Base-by-base conservation (phyloP, 2,113 vertebrate genomes). In the Malurus alboscapulatus region DNA sequence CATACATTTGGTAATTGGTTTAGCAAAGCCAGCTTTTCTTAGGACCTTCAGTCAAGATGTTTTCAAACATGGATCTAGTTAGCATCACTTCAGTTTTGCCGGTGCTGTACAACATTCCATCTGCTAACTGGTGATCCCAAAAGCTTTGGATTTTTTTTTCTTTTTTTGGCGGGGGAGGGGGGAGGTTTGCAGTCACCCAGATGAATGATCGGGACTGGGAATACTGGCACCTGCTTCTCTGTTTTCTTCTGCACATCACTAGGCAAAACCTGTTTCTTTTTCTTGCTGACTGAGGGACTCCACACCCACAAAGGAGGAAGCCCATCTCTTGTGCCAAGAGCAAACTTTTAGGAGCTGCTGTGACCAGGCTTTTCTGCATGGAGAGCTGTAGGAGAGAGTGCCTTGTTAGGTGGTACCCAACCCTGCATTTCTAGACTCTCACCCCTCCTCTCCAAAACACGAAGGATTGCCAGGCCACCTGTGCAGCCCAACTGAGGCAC, bases 401-500 rank as follows among this genome's bases (percentile, higher is more conserved):
- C 2, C 38, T 38, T 38, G 38, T 38, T 38, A 10, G 2, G 24
- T 53, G 30, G n/a, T 44, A 61, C 40, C 54, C 30, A 65, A 22
- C 54, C 63, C 44, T 2, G 3, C 32, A 2, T 19, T 29, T 25
- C 7, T 42, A 26, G 30, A 4, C 14, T 81, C 36, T 44, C 47
- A 40, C 6, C 20, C 21, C 20, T 69, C 17, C 21, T 66, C 51
- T 61, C 44, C 8, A 3, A 27, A 1, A 25, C 38, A 7, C 3
- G 5, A 21, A 5, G 44, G 30, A 63, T 32, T 8, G 14, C 53
- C n/a, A 24, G 3, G 11, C 18, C n/a, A 55, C 5, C 36, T 3
- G 0, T 4, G 27, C 69, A 3, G 0, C 3, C 2, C 1, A 1
- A 9, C 16, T 0, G 4, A 81, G n/a, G 11, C 51, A 3, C 59